Base-by-base conservation (phyloP, 2,888 invertebrate genomes). In the Pediacus dermestoides region DNA sequence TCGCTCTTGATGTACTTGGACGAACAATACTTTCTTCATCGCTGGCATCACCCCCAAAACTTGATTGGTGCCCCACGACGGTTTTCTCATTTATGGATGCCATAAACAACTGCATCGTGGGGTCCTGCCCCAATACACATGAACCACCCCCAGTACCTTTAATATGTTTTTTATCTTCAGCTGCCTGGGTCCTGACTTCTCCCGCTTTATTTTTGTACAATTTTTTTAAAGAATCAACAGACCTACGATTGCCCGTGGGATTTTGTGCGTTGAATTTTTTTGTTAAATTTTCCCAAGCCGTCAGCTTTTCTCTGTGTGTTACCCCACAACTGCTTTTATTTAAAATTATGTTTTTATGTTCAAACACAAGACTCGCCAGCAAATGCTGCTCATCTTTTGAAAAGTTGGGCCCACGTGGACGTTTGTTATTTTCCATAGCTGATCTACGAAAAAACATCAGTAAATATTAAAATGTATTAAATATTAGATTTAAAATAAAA, bases 201-300 rank as follows among this genome's bases (percentile, higher is more conserved):
- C 26, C 14, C 26, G n/a, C 26, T 34, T 16, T 34, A 34, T 34
- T 34, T 26, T 34, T 13, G 26, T 34, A 34, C 16, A 34, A 26
- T 22, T 34, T 34, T 12, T 22, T 18, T 26, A 34, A 16, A n/a
- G 34, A 18, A 16, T n/a, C n/a, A n/a, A n/a, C n/a, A n/a, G n/a
- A n/a, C n/a, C n/a, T n/a, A n/a, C n/a, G n/a, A n/a, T n/a, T n/a
- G 7, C 2, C 21, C 30, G 28, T 30, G n/a, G 27, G 16, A 13
- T 15, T 37, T 37, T 37, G 18, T 7, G 37, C 11, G 22, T 37
- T 37, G 15, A 28, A 36, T 8, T 12, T 36, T 3, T 12, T 12
- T n/a, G 35, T 15, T 11, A 37, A 25, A 16, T 25, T 37, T 18
- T 6, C 3, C 37, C 37, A 37, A 10, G 25, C 31, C 8, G 13